phyloP scores from a whole-genome alignment of 1,140 invertebrate species.

The Drosophila sechellia region DNA sequence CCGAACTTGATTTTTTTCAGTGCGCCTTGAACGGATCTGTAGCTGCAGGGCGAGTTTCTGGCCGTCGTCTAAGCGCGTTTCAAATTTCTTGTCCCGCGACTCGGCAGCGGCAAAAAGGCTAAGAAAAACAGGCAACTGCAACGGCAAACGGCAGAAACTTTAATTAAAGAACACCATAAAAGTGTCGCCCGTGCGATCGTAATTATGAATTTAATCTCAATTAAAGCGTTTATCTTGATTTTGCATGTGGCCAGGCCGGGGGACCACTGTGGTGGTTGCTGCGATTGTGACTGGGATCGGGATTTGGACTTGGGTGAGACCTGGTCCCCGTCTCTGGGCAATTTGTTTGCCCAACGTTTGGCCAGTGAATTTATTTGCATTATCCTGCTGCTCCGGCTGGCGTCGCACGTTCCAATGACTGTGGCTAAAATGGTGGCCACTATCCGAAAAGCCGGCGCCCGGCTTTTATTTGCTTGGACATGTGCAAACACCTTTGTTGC shows the following conservation, averaged over 20 bases:
- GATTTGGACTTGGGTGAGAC: constrained; percentile 10
- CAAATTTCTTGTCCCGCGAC: constrained; percentile 67
- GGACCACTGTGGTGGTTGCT: constrained; percentile 4
- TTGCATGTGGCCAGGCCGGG: constrained; percentile 42
- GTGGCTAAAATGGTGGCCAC: constrained; percentile 6
- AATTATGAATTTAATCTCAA: constrained; percentile 84
- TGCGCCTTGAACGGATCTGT: constrained; percentile 25
- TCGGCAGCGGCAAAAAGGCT: constrained; percentile 19
- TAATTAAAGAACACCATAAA: constrained; percentile 83
- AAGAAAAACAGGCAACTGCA: constrained; percentile 28
- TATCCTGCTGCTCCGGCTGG: constrained; percentile 51
- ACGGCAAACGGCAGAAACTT: constrained; percentile 60
- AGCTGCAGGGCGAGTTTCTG: constrained; percentile 48
- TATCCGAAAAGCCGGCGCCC: constrained; percentile 22
- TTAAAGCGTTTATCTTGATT: constrained; percentile 83
- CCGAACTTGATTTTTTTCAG: background rate
- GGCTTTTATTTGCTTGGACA: constrained; percentile 72
- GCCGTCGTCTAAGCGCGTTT: constrained; percentile 65
- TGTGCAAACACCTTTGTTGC: constrained; percentile 79
- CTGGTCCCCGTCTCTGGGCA: constrained; percentile 39
- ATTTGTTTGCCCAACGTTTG: constrained; percentile 69
- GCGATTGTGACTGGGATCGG: constrained; percentile 9
- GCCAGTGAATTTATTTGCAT: constrained; percentile 78
- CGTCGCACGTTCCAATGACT: constrained; percentile 35
- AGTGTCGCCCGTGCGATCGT: constrained; percentile 80